Conservation (phyloP, 2,113 vertebrate species). For the Centropus bengalensis region DNA sequence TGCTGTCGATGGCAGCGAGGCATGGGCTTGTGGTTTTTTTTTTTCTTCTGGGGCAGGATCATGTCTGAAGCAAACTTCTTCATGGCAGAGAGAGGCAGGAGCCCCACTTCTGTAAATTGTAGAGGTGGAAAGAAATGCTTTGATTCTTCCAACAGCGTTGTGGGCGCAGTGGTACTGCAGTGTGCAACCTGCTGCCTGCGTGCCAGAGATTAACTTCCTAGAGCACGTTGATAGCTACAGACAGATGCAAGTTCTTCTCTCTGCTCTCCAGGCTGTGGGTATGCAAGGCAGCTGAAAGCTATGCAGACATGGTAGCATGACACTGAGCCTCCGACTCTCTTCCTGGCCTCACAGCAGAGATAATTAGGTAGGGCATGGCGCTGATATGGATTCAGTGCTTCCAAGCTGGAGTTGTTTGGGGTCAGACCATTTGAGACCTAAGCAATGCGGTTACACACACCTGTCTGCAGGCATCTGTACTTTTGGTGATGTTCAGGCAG, state of each 20-base stretch:
- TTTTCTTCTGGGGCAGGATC: neutral
- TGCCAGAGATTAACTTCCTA: neutral
- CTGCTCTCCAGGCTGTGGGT: neutral
- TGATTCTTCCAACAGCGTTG: neutral
- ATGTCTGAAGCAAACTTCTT: neutral
- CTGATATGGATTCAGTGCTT: neutral
- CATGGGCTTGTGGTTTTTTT: neutral
- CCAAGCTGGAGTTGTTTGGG: neutral
- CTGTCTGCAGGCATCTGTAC: neutral
- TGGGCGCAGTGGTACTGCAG: neutral
- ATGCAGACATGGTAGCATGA: neutral
- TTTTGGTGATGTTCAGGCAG: neutral
- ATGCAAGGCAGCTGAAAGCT: constrained; percentile 34
- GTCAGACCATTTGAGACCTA: neutral
- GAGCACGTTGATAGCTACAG: neutral
- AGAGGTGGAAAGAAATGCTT: neutral
- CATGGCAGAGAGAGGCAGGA: neutral
- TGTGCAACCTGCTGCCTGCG: neutral
- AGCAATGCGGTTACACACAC: neutral
- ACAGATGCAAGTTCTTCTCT: constrained; percentile 29
- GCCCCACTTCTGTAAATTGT: neutral
- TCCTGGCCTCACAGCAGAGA: neutral
- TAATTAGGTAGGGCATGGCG: neutral
- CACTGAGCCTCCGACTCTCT: neutral
- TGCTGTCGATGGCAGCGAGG: neutral